These are phyloP conservation scores for Beris chalybata DNA, from an alignment of 2,888 invertebrate species.

Conservation along the genomic window DNA sequence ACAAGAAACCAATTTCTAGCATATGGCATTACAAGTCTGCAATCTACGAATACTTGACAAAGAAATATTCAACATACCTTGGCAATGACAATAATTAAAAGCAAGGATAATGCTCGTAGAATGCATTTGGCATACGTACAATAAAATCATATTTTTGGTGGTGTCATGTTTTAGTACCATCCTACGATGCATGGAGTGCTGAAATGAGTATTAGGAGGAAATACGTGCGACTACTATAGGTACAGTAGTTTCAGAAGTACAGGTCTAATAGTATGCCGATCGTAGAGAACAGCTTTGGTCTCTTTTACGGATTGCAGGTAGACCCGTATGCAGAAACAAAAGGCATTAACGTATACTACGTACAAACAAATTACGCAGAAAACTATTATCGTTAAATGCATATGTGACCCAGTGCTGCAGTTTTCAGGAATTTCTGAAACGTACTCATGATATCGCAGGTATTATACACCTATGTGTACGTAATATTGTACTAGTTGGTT, in stretches of 20 bases:
- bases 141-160: constrained; percentile 16
- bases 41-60: neutral
- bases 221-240: neutral
- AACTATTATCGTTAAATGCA: constrained; percentile 56
- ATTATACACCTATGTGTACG: too few relatives aligned
- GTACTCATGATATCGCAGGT: neutral
- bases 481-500: too few relatives aligned
- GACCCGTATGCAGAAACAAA: neutral
- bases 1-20: neutral
- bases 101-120: neutral
- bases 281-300: too few relatives aligned
- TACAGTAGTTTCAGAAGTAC: neutral
- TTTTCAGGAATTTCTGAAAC: constrained; percentile 29
- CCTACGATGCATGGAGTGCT: too few relatives aligned
- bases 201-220: neutral
- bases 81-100: neutral
- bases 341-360: constrained; percentile 36
- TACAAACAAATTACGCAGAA: constrained; percentile 53
- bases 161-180: constrained; percentile 4
- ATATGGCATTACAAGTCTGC: neutral
- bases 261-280: neutral
- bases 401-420: constrained; percentile 46
- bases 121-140: constrained; percentile 19
- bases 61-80: constrained; percentile 1
- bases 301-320: constrained; percentile 18